Percentiles rank a stretch among this genome's conserved stretches.
Evolutionary conservation across 2,113 vertebrate species (phyloP).

Genomic region (Pan paniscus): DNA sequence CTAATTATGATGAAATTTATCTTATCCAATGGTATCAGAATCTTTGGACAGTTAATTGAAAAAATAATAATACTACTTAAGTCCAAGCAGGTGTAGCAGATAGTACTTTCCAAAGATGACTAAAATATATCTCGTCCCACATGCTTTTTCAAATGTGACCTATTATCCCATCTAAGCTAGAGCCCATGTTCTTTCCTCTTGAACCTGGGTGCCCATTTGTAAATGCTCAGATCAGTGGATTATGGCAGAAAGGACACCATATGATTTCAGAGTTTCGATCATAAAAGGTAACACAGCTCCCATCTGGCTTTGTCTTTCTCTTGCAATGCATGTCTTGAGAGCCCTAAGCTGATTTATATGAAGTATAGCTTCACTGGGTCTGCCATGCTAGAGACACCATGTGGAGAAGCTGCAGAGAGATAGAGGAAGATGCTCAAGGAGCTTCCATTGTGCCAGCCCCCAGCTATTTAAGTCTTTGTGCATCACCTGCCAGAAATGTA

Average conservation of each 20-base stretch:
- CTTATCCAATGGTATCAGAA: not conserved
- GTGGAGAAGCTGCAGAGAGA: not conserved
- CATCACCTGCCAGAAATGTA: not conserved
- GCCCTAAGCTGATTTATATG: not conserved
- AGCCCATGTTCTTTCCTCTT: not conserved
- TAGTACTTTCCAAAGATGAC: not conserved
- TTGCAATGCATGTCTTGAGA: not conserved
- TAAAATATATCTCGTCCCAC: not conserved
- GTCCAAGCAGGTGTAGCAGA: not conserved
- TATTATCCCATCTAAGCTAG: not conserved
- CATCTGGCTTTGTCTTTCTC: not conserved
- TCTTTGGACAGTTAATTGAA: not conserved
- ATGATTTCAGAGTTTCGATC: not conserved
- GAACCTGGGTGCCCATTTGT: not conserved
- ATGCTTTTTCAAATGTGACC: not conserved
- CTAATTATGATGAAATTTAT: not conserved
- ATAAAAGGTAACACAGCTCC: not conserved
- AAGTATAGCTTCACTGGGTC: not conserved
- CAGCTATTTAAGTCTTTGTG: not conserved
- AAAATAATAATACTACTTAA: not conserved
- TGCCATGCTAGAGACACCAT: not conserved
- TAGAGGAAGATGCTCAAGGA: not conserved
- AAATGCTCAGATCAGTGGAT: not conserved
- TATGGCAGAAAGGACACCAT: not conserved
- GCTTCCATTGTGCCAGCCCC: too few relatives aligned